A percentile compares a stretch with the other conserved stretches of the same genome.
Evolutionary conservation across 2,797 vertebrate species (phyloP).

Genomic region (Pseudomugil tenellus): DNA sequence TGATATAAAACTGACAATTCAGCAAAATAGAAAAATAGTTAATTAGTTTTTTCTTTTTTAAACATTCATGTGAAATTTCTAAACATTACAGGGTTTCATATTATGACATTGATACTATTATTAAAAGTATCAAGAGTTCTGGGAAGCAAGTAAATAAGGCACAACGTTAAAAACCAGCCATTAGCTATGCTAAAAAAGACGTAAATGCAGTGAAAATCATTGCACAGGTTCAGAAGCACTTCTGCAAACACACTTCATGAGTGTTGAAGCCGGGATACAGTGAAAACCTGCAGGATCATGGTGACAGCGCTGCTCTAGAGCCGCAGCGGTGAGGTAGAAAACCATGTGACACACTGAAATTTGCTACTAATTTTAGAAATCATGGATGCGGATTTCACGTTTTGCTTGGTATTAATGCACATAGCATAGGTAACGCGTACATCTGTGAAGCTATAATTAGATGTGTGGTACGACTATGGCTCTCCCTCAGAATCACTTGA

Average conservation of each 20-base stretch:
- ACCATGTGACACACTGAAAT: background rate
- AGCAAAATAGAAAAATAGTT: too few relatives aligned
- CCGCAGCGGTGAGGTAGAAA: background rate
- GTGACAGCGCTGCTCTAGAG: background rate
- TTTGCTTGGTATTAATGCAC: background rate
- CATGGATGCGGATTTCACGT: background rate
- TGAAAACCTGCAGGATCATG: too few relatives aligned
- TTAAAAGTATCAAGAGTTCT: background rate
- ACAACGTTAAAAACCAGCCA: background rate
- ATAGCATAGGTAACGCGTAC: background rate
- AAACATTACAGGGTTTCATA: background rate
- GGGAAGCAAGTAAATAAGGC: background rate
- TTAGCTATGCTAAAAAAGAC: background rate
- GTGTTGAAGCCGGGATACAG: too few relatives aligned
- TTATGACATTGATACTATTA: background rate
- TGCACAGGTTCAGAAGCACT: background rate
- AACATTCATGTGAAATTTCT: background rate
- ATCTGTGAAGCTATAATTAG: background rate
- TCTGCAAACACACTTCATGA: background rate
- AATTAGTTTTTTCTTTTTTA: too few relatives aligned
- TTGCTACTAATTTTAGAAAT: background rate
- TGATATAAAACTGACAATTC: background rate
- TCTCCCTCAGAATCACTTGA: background rate
- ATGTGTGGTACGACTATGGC: too few relatives aligned
- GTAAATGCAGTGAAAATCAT: background rate